These are phyloP conservation scores for Lycorma delicatula DNA, from an alignment of 1,140 invertebrate genomes.

Conservation along the genomic window DNA sequence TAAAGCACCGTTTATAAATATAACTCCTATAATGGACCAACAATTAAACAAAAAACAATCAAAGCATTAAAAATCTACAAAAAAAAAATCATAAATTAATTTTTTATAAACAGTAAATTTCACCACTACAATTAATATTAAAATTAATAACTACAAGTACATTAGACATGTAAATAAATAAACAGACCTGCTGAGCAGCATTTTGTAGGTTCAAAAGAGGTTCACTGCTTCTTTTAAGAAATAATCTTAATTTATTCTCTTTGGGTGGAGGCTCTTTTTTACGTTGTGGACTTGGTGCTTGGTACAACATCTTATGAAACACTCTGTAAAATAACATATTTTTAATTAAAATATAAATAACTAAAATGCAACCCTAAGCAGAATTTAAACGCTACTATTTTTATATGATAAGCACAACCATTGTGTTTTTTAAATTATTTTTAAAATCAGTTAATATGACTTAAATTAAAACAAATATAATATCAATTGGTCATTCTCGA, in stretches of 20 bases:
- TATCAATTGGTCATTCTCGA: too few relatives aligned
- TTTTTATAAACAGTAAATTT: too few relatives aligned
- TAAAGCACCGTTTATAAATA: too few relatives aligned
- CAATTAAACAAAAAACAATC: too few relatives aligned
- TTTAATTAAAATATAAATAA: neutral
- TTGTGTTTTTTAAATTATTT: too few relatives aligned
- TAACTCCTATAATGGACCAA: too few relatives aligned
- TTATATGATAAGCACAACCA: neutral
- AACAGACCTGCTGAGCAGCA: slow-evolving; percentile 66
- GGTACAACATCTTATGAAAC: slow-evolving; percentile 88
- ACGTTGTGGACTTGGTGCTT: slow-evolving; percentile 71
- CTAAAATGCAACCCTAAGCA: too few relatives aligned
- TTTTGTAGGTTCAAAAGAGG: slow-evolving; percentile 83
- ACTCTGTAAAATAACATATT: slow-evolving; percentile 48
- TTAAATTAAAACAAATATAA: neutral
- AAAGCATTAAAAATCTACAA: too few relatives aligned
- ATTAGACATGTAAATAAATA: too few relatives aligned
- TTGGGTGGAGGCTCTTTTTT: slow-evolving; percentile 75
- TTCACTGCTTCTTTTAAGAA: slow-evolving; percentile 84
- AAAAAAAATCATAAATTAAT: too few relatives aligned
- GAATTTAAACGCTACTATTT: neutral
- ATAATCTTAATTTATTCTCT: slow-evolving; percentile 80
- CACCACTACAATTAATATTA: too few relatives aligned
- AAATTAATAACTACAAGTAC: too few relatives aligned
- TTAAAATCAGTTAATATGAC: neutral